Conservation (phyloP, 2,113 vertebrate genomes). For the Brienomyrus longianalis region DNA sequence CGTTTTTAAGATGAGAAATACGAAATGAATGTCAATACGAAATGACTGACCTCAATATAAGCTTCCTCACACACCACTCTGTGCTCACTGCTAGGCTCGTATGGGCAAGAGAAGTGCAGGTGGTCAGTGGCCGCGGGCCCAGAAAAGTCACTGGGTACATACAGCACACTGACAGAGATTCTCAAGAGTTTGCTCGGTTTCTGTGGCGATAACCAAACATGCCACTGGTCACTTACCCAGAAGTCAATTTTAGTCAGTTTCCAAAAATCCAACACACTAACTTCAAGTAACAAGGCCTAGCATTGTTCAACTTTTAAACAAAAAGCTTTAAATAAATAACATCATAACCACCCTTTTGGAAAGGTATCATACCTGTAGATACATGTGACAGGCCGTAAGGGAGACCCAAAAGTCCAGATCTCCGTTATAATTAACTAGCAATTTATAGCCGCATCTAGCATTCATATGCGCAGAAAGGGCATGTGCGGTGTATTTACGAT, state of each 20-base stretch:
- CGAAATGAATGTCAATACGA: neutral
- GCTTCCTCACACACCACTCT: conserved; percentile 17
- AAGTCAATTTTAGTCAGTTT: neutral
- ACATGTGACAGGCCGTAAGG: conserved; percentile 18
- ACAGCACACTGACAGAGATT: neutral
- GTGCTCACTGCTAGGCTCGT: neutral
- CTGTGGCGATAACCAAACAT: neutral
- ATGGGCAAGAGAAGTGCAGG: conserved; percentile 8
- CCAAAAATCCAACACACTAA: neutral
- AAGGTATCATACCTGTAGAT: conserved; percentile 12
- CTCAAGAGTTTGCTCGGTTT: neutral
- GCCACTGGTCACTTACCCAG: neutral
- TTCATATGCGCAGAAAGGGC: neutral
- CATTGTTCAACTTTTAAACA: neutral
- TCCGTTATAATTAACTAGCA: conserved; percentile 12
- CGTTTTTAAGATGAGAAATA: neutral
- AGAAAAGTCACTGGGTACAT: neutral
- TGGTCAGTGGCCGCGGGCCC: neutral
- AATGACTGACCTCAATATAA: conserved; percentile 12
- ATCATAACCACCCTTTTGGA: neutral
- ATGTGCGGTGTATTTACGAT: neutral
- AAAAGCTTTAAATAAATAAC: neutral
- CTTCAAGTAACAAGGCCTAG: neutral
- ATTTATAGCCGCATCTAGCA: conserved; percentile 21
- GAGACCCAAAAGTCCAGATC: conserved; percentile 1